Conservation (phyloP, 2,797 vertebrate genomes). For the Hirundo rustica region DNA sequence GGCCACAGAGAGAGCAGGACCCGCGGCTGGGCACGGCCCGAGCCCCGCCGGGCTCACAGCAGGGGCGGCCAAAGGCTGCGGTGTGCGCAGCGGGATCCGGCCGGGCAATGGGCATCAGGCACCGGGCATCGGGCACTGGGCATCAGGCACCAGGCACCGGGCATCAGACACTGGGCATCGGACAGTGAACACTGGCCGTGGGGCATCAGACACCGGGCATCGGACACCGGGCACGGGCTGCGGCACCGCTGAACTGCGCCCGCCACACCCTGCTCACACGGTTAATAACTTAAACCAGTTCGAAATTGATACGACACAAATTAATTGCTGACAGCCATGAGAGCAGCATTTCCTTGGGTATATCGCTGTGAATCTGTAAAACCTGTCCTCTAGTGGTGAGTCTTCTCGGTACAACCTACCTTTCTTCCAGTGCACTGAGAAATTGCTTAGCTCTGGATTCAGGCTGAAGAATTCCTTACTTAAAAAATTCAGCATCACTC, state of each 20-base stretch:
- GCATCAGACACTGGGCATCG: too few species aligned
- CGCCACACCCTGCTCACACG: not conserved
- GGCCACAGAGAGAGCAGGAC: not conserved
- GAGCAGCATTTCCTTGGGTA: not conserved
- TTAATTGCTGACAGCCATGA: not conserved
- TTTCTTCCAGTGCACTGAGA: not conserved
- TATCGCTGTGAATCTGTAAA: not conserved
- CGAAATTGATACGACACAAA: too few species aligned
- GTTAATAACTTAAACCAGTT: fast-evolving
- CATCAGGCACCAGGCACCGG: too few species aligned
- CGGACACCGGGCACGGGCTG: too few species aligned
- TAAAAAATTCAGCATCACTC: not conserved
- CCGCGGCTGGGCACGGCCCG: not conserved
- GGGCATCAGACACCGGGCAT: too few species aligned
- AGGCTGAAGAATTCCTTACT: not conserved
- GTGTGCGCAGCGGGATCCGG: not conserved
- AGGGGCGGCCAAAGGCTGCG: not conserved
- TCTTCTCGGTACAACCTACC: not conserved
- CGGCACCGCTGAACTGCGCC: not conserved
- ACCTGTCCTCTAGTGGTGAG: not conserved
- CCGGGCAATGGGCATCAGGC: too few species aligned
- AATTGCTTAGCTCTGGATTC: not conserved
- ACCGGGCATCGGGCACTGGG: too few species aligned
- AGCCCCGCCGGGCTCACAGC: not conserved
- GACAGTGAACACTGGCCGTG: too few species aligned